phyloP scores from a whole-genome alignment of 2,113 vertebrate species.

The Pelecanus crispus region DNA sequence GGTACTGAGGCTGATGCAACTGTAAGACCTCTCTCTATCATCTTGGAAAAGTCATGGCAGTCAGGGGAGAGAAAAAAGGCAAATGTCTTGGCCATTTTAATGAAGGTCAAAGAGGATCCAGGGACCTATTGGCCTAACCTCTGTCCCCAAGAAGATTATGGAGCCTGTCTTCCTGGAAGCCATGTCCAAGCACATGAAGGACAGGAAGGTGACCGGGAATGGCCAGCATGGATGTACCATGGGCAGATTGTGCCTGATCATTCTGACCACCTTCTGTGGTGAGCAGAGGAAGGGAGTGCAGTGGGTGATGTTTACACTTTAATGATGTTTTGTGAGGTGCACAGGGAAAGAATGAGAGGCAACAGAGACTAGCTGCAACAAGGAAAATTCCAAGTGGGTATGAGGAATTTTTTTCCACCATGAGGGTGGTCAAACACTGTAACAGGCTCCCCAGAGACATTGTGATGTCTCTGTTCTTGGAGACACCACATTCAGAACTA shows the following conservation, averaged over 20 bases:
- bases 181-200: background rate
- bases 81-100: background rate
- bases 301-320: background rate
- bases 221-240: background rate
- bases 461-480: background rate
- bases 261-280: rapidly evolving
- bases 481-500: background rate
- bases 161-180: background rate
- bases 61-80: background rate
- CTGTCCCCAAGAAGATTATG: background rate
- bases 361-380: background rate
- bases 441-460: background rate
- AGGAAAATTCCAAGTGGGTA: background rate
- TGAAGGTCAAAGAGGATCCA: background rate
- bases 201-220: background rate
- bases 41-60: background rate
- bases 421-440: rapidly evolving
- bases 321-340: background rate
- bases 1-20: background rate
- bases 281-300: background rate
- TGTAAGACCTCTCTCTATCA: background rate
- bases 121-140: background rate
- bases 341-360: background rate
- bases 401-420: background rate
- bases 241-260: background rate